phyloP scores from a whole-genome alignment of 2,888 invertebrate species.

The Cinara cedri region DNA sequence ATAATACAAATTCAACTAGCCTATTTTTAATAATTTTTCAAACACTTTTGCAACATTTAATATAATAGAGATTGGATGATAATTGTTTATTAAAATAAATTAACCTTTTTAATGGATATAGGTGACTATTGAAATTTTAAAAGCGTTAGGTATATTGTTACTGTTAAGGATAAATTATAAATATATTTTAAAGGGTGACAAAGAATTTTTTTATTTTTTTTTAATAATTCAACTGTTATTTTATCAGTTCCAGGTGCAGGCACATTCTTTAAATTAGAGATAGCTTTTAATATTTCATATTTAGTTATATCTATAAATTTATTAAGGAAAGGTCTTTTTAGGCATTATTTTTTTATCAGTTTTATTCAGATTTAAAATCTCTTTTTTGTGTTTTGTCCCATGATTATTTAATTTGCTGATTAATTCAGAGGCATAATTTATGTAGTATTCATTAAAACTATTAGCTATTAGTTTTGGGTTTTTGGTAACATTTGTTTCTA shows the following conservation, averaged over 20 bases:
- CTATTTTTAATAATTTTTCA: slow-evolving; percentile 16
- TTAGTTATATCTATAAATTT: not conserved
- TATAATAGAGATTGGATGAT: slow-evolving; percentile 11
- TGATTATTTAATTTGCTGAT: slow-evolving; percentile 6
- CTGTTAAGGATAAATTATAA: not conserved
- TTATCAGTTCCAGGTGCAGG: not conserved
- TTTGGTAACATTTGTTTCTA: slow-evolving; percentile 15
- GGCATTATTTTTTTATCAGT: slow-evolving; percentile 3
- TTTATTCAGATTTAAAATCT: not conserved
- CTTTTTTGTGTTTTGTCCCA: not conserved
- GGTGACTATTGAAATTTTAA: slow-evolving; percentile 6
- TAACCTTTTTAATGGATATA: slow-evolving; percentile 12
- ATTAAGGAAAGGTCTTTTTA: slow-evolving; percentile 1
- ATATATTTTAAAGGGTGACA: slow-evolving; percentile 10
- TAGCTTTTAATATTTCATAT: not conserved
- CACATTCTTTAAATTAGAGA: no score
- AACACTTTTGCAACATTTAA: slow-evolving; percentile 13
- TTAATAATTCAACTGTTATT: slow-evolving; percentile 12
- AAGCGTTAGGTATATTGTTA: not conserved
- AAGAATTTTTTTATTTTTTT: slow-evolving; percentile 19
- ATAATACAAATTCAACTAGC: slow-evolving; percentile 11
- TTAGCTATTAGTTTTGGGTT: slow-evolving; percentile 17
- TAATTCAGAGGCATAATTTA: slow-evolving; percentile 2
- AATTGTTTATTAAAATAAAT: not conserved
- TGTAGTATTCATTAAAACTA: slow-evolving; percentile 16